Evolutionary conservation across 2,797 vertebrate genomes (phyloP).

Genomic region (Otolemur crassicaudatus): DNA sequence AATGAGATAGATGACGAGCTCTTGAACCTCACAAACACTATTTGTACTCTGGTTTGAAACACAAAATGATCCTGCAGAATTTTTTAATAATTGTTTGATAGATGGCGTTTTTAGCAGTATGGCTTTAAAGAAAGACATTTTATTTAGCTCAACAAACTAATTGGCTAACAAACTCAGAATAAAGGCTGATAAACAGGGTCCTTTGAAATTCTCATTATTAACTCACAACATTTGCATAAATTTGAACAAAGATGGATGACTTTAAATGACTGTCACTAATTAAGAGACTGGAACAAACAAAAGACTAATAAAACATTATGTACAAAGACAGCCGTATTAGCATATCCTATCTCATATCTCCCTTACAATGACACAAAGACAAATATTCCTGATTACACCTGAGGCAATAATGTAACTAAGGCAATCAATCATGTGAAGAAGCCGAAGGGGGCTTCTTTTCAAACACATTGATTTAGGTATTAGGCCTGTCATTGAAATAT

Average conservation of each 20-base stretch:
- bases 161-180: conserved; percentile 73
- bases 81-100: conserved; percentile 46
- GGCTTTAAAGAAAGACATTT: conserved; percentile 50
- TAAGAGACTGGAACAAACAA: conserved; percentile 86
- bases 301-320: conserved; percentile 83
- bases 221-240: conserved; percentile 86
- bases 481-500: conserved; percentile 78
- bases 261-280: conserved; percentile 85
- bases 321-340: conserved; percentile 83
- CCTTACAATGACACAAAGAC: conserved; percentile 84
- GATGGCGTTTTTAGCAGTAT: conserved; percentile 22
- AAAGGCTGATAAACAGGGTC: conserved; percentile 77
- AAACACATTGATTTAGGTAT: conserved; percentile 80
- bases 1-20: neutral
- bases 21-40: neutral
- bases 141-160: conserved; percentile 71
- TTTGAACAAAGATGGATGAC: conserved; percentile 82
- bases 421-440: conserved; percentile 84
- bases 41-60: conserved; percentile 26
- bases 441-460: conserved; percentile 71
- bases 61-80: conserved; percentile 44
- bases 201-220: conserved; percentile 78
- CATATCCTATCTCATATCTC: conserved; percentile 80
- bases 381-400: conserved; percentile 87
- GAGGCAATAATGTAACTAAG: conserved; percentile 83